These are phyloP conservation scores for Melanerpes aurifrons DNA, from an alignment of 2,113 vertebrate species.

Conservation along the genomic window DNA sequence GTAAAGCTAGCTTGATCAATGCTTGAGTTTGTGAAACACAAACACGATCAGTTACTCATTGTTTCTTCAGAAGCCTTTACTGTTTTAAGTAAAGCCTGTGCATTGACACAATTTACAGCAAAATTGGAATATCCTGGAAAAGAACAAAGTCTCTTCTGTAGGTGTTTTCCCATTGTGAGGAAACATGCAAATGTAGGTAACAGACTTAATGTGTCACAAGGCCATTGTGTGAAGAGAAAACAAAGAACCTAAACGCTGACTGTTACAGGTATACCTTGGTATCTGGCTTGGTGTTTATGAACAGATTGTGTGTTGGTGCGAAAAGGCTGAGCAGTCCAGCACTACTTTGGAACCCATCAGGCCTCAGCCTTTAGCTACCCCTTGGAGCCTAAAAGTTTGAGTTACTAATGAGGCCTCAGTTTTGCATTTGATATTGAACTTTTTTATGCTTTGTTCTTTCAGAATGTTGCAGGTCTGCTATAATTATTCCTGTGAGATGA, in stretches of 20 bases:
- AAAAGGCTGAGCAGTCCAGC: neutral
- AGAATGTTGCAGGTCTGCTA: neutral
- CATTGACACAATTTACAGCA: neutral
- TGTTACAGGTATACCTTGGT: neutral
- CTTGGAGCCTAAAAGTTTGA: neutral
- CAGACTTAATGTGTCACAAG: neutral
- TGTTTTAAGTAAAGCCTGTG: neutral
- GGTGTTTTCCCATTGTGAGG: neutral
- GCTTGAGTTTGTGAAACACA: neutral
- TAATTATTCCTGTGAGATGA: neutral
- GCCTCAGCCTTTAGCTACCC: neutral
- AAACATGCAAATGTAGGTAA: neutral
- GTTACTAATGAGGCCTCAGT: neutral
- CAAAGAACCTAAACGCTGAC: neutral
- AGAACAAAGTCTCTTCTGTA: neutral
- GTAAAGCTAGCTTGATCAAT: neutral
- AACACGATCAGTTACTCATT: neutral
- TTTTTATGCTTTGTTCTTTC: neutral
- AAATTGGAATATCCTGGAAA: neutral
- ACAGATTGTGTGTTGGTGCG: accelerated
- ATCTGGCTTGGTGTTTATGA: neutral
- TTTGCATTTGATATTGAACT: neutral
- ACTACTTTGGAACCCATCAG: neutral
- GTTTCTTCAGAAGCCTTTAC: neutral
- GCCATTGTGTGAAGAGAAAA: neutral